Percentiles rank a stretch among this genome's conserved stretches.
These are phyloP conservation scores for Terebella lapidaria DNA, from an alignment of 2,888 invertebrate genomes.

Conservation along the genomic window DNA sequence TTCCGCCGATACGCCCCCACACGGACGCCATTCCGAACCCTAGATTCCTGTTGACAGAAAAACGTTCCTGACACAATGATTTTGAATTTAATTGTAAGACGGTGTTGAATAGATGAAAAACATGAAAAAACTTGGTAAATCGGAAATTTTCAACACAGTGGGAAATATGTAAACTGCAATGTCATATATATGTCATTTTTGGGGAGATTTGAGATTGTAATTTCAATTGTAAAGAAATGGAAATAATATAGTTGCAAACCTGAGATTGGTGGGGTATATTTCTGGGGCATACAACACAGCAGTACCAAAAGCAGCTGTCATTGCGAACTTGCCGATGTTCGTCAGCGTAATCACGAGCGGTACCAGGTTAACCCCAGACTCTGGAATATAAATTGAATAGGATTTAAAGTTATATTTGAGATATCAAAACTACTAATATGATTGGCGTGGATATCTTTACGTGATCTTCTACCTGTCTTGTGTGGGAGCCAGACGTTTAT, in stretches of 20 bases:
- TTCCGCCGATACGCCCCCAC: slow-evolving; percentile 42
- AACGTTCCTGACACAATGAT: no score
- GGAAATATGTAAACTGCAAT: background rate
- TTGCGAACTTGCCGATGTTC: slow-evolving; percentile 47
- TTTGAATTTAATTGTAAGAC: no score
- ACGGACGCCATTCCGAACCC: slow-evolving; percentile 42
- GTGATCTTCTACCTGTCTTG: slow-evolving; percentile 12
- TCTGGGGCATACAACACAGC: slow-evolving; percentile 43
- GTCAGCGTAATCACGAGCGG: slow-evolving; percentile 26
- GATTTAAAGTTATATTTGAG: no score
- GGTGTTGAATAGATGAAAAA: background rate
- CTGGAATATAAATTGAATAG: slow-evolving; percentile 5
- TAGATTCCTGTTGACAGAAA: slow-evolving; percentile 29
- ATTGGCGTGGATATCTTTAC: no score
- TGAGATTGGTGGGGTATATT: slow-evolving; percentile 44
- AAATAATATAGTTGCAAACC: slow-evolving; percentile 23
- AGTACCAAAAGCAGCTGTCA: slow-evolving; percentile 42
- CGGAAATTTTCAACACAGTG: background rate
- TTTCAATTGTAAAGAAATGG: no score
- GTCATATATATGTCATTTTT: background rate
- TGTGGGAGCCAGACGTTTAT: slow-evolving; percentile 19
- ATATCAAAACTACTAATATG: background rate
- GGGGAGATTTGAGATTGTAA: background rate
- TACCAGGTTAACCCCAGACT: slow-evolving; percentile 9
- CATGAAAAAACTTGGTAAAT: background rate